These are phyloP conservation scores for Machimus rusticus DNA, from an alignment of 2,888 invertebrate genomes.

Conservation along the genomic window DNA sequence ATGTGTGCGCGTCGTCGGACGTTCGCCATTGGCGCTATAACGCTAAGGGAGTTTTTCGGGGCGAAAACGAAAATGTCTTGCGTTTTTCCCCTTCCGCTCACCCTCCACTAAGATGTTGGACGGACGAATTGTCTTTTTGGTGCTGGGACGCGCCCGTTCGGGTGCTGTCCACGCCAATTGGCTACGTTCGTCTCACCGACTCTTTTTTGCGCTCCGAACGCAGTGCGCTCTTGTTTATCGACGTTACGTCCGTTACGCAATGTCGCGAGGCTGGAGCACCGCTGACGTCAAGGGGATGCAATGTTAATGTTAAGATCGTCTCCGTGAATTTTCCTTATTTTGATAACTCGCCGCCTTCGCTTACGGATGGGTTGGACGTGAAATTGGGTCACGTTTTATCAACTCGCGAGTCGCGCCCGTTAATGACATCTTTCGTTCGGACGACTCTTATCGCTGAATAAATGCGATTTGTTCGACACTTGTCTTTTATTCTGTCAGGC, in stretches of 20 bases:
- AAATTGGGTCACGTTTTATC: conserved; percentile 26
- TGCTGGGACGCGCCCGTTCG: not conserved
- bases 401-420: conserved; percentile 12
- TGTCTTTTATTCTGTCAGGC: not conserved
- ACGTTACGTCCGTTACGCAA: conserved; percentile 2
- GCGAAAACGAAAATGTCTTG: not conserved
- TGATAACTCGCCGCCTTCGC: not conserved
- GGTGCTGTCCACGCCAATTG: not conserved
- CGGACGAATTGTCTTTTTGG: not conserved
- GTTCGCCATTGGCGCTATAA: not conserved
- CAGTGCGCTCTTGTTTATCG: not conserved
- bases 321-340: conserved; percentile 2
- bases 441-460: not conserved
- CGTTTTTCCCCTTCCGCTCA: not conserved
- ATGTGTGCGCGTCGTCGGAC: not conserved
- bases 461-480: not conserved
- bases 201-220: not conserved
- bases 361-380: not conserved
- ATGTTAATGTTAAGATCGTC: conserved; percentile 41
- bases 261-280: not conserved
- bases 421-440: conserved; percentile 1
- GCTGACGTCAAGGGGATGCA: conserved; percentile 31
- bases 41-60: not conserved
- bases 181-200: not conserved
- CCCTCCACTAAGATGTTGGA: not conserved